Conservation (phyloP, 2,888 invertebrate species). For the Drosophila cracens region DNA sequence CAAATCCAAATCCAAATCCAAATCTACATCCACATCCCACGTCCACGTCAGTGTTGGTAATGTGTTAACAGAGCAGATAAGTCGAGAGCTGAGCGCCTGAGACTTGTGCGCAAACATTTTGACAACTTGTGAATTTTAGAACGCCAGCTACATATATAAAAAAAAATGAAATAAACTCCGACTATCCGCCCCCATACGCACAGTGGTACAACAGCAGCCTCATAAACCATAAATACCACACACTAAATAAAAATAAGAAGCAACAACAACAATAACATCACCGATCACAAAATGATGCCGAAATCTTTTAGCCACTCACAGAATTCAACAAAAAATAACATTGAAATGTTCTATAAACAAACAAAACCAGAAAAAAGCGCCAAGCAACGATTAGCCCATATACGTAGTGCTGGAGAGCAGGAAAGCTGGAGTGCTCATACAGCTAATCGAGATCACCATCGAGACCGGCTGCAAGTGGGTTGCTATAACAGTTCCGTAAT, state of each 20-base stretch:
- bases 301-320: constrained; percentile 56
- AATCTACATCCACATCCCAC: constrained; percentile 14
- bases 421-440: constrained; percentile 25
- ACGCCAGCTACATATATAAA: constrained; percentile 44
- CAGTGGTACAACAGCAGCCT: constrained; percentile 44
- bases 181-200: constrained; percentile 27
- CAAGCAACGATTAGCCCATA: constrained; percentile 65
- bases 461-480: constrained; percentile 16
- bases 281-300: constrained; percentile 48
- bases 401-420: constrained; percentile 25
- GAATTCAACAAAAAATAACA: constrained; percentile 64
- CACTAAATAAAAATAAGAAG: constrained; percentile 48
- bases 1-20: constrained; percentile 11
- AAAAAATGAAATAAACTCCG: neutral
- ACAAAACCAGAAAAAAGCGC: constrained; percentile 49
- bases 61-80: constrained; percentile 76
- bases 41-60: constrained; percentile 58
- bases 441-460: constrained; percentile 38
- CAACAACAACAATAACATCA: constrained; percentile 11
- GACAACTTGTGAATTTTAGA: constrained; percentile 81
- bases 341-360: constrained; percentile 70
- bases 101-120: constrained; percentile 75
- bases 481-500: constrained; percentile 15
- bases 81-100: constrained; percentile 40
- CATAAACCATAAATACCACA: constrained; percentile 69